Evolutionary conservation across 1,140 invertebrate species (phyloP).

Genomic region (Eufriesea mexicana): DNA sequence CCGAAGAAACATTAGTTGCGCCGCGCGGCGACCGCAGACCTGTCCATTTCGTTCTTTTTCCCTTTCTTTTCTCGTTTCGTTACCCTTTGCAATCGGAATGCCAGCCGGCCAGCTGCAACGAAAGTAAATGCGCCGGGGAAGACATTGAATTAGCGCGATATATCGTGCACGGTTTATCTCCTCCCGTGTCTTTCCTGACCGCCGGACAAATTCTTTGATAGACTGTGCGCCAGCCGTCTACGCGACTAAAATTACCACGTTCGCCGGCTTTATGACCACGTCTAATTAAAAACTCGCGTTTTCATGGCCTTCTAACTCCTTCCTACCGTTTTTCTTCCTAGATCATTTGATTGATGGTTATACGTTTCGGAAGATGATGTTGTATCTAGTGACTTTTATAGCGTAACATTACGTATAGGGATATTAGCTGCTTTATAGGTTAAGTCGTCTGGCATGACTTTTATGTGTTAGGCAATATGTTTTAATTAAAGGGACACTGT

Average conservation of each 20-base stretch:
- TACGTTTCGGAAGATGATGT: neutral
- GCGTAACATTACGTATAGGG: neutral
- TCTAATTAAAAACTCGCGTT: neutral
- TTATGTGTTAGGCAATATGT: neutral
- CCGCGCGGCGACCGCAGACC: slow-evolving; percentile 59
- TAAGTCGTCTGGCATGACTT: too few species aligned
- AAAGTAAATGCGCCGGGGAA: slow-evolving; percentile 38
- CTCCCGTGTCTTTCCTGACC: neutral
- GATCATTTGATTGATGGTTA: neutral
- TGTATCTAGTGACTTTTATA: neutral
- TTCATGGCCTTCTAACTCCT: neutral
- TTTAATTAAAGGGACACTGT: neutral
- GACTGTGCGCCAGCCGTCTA: slow-evolving; percentile 7
- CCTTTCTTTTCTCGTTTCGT: slow-evolving; percentile 50
- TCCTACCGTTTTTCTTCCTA: too few species aligned
- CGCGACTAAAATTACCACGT: neutral
- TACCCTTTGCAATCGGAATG: slow-evolving; percentile 49
- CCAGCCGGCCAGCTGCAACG: slow-evolving; percentile 39
- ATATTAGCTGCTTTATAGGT: neutral
- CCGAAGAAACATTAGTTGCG: slow-evolving; percentile 66
- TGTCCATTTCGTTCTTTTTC: slow-evolving; percentile 51
- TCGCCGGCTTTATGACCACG: neutral
- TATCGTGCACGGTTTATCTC: slow-evolving; percentile 50
- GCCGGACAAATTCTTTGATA: slow-evolving; percentile 48
- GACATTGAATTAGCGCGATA: slow-evolving; percentile 53